These are phyloP conservation scores for Plebejus argus DNA, from an alignment of 2,888 invertebrate genomes.

Conservation along the genomic window DNA sequence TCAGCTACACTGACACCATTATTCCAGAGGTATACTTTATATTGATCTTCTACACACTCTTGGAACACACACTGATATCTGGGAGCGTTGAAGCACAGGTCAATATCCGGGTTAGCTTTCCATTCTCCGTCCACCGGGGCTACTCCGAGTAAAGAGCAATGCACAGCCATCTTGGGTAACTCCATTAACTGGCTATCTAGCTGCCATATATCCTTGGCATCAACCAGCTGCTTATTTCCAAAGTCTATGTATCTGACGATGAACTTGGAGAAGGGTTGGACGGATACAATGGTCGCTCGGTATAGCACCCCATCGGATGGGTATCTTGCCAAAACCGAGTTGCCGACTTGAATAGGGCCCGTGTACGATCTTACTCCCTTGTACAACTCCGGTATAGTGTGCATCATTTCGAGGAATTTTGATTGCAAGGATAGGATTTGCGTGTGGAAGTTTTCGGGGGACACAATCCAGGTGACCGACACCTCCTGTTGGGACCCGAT, in stretches of 20 bases:
- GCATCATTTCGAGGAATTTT: slow-evolving; percentile 85
- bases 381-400: slow-evolving; percentile 85
- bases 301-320: slow-evolving; percentile 87
- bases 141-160: slow-evolving; percentile 84
- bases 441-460: slow-evolving; percentile 86
- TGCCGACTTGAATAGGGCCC: slow-evolving; percentile 76
- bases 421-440: slow-evolving; percentile 75
- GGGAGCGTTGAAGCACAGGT: slow-evolving; percentile 83
- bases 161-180: slow-evolving; percentile 86
- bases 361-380: slow-evolving; percentile 71
- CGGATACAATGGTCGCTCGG: slow-evolving; percentile 83
- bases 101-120: slow-evolving; percentile 77
- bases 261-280: slow-evolving; percentile 80
- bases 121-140: slow-evolving; percentile 81
- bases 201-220: slow-evolving; percentile 84
- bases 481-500: slow-evolving; percentile 80
- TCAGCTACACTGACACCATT: slow-evolving; percentile 73
- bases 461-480: slow-evolving; percentile 87
- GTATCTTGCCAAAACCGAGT: slow-evolving; percentile 85
- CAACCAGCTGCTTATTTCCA: slow-evolving; percentile 85
- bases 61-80: slow-evolving; percentile 81
- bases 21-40: slow-evolving; percentile 72
- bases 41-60: slow-evolving; percentile 66
- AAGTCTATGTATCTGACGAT: slow-evolving; percentile 88
- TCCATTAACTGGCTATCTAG: slow-evolving; percentile 84